Percentiles rank a stretch among this genome's conserved stretches.
Evolutionary conservation across 1,140 invertebrate genomes (phyloP).

Genomic region (Caerostris darwini): DNA sequence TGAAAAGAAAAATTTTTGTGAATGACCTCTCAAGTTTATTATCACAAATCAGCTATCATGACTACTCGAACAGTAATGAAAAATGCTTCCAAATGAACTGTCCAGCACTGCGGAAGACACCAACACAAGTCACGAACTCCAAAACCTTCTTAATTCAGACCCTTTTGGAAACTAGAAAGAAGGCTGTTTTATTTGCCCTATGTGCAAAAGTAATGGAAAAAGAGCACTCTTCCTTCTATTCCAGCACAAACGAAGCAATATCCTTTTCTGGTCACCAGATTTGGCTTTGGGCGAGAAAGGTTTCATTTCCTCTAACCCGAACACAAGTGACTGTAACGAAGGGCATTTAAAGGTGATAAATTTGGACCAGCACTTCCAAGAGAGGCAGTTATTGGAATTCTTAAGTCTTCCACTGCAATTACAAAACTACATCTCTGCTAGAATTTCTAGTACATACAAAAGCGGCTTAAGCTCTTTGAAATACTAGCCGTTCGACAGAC

Average conservation of each 20-base stretch:
- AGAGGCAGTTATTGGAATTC: conserved; percentile 73
- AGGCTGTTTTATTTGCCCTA: conserved; percentile 64
- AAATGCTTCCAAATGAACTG: not conserved
- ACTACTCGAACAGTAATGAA: conserved; percentile 1
- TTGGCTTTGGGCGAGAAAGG: conserved; percentile 72
- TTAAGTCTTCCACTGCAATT: conserved; percentile 66
- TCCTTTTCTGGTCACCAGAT: conserved; percentile 71
- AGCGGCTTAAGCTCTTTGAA: conserved; percentile 63
- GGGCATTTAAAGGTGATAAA: conserved; percentile 75
- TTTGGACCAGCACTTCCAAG: conserved; percentile 56
- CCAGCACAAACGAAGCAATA: conserved; percentile 63
- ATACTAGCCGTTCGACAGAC: conserved; percentile 60
- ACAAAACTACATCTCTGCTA: conserved; percentile 52
- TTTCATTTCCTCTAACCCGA: conserved; percentile 70
- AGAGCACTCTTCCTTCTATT: not conserved
- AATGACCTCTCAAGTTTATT: too few species aligned
- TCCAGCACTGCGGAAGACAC: not conserved
- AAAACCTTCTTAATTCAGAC: conserved; percentile 57
- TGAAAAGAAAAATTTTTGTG: too few species aligned
- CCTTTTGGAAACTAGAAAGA: conserved; percentile 37
- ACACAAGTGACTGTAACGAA: conserved; percentile 76
- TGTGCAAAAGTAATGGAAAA: conserved; percentile 59
- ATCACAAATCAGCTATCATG: not conserved
- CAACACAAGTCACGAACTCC: conserved; percentile 66
- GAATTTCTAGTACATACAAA: conserved; percentile 52